Conservation (phyloP, 2,888 invertebrate species). For the Drosophila neotestacea region DNA sequence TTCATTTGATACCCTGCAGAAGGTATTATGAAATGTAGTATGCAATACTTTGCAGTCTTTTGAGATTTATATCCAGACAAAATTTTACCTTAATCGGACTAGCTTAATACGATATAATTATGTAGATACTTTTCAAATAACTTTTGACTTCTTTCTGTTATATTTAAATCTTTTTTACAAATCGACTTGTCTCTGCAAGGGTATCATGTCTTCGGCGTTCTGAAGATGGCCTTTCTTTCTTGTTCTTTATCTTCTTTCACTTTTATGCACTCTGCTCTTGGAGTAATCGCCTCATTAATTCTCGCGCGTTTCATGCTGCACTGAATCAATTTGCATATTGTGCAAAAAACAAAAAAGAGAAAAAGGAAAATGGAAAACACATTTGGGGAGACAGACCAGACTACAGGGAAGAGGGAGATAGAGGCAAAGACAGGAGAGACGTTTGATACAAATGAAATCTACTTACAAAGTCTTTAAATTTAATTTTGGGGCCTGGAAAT, state of each 20-base stretch:
- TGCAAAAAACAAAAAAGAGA: slow-evolving; percentile 56
- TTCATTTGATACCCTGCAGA: neutral
- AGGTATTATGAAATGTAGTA: no score
- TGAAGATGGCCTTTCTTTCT: no score
- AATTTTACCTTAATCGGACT: no score
- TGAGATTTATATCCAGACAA: no score
- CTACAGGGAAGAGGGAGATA: neutral
- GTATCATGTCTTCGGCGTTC: no score
- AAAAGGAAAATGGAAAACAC: slow-evolving; percentile 32
- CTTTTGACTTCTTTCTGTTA: no score
- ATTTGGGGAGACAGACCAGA: neutral
- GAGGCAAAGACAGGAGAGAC: slow-evolving; percentile 13
- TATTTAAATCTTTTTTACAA: no score
- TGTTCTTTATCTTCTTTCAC: slow-evolving; percentile 17
- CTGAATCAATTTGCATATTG: slow-evolving; percentile 79
- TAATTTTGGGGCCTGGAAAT: slow-evolving; percentile 63
- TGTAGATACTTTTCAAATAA: no score
- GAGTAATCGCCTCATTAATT: slow-evolving; percentile 82
- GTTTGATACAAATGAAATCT: slow-evolving; percentile 57
- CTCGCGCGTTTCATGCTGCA: slow-evolving; percentile 79
- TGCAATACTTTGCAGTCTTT: no score
- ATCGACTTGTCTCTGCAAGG: no score
- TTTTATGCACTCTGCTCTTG: slow-evolving; percentile 52
- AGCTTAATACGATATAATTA: no score
- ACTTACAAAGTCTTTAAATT: slow-evolving; percentile 79